phyloP scores from a whole-genome alignment of 30 jellyfish, hydroid and myxozoan genomes.

The Nemopilema nomurai region DNA sequence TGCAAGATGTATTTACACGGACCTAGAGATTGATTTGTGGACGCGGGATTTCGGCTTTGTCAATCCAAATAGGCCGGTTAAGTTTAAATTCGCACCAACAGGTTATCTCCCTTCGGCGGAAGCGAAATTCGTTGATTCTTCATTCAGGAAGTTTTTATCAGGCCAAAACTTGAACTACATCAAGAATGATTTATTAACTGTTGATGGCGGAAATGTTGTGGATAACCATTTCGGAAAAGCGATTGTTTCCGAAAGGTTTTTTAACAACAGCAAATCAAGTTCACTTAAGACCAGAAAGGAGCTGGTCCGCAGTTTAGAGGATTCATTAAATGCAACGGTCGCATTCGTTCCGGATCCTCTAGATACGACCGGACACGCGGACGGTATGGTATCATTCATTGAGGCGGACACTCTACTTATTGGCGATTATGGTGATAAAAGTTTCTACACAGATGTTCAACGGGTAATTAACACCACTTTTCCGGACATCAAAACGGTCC shows the following conservation, averaged over 20 bases:
- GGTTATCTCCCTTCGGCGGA: constrained; percentile 12
- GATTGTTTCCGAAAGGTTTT: constrained; percentile 33
- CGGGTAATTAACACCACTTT: not conserved
- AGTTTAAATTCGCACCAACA: constrained; percentile 43
- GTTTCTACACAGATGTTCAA: constrained; percentile 16
- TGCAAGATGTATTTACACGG: constrained; percentile 21
- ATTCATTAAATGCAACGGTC: constrained; percentile 9
- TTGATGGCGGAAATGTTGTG: constrained; percentile 59
- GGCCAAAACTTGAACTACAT: not conserved
- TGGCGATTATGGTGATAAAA: constrained; percentile 7
- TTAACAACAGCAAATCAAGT: constrained; percentile 17
- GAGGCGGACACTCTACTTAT: constrained; percentile 42
- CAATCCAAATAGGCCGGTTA: constrained; percentile 37
- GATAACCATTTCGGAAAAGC: constrained; percentile 45
- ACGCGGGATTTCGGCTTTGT: constrained; percentile 45
- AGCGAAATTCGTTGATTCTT: constrained; percentile 10
- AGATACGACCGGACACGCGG: constrained; percentile 64
- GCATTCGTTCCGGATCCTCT: constrained; percentile 54
- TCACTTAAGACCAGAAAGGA: not conserved
- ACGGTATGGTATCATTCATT: constrained; percentile 47
- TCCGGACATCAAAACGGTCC: constrained; percentile 40
- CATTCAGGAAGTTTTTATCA: constrained; percentile 7
- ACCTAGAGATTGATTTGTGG: constrained; percentile 41
- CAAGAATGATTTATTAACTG: constrained; percentile 3
- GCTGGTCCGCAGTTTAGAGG: constrained; percentile 7